Evolutionary conservation across 2,888 invertebrate genomes (phyloP), one percentile per base, ranked within the genome.

Genomic region (Selenia dentaria): DNA sequence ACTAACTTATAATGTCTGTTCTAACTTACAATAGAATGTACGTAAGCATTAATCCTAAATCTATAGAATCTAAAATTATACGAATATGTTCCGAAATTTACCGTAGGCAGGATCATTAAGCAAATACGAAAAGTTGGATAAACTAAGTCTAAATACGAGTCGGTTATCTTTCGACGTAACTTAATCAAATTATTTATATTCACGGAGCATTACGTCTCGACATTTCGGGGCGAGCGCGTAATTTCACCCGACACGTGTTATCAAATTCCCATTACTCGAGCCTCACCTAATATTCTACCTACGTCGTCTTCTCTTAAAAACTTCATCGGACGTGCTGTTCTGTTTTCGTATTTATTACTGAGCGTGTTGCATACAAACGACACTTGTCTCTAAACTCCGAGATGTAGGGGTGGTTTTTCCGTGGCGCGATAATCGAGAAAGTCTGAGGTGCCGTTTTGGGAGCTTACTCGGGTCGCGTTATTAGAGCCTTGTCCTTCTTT

Each of bases 401-500:
- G 26, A 2, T 1, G 35, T 57, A 75, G 54, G 65, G 74, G 65
- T 31, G 57, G 14, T 63, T 75, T 74, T 74, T 16, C 51, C 32
- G 13, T 37, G 57, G 26, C 27, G 34, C 2, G 46, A 44, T 57
- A 39, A 16, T 29, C 48, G 29, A 43, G 67, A 52, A 71, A 71
- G 74, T 76, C 74, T 69, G 73, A 79, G 83, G 82, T 82, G 83
- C 80, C 81, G 81, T 81, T 79, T 75, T 69, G 79, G 79, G 76
- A 75, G 81, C 79, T 83, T 82, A 79, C 73, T 78, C 52, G 79
- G 81, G 79, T 74, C 79, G 71, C 69, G 79, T 80, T 84, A 84
- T 84, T 83, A 79, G 77, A 77, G 79, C 63, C 76, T 79, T 83
- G 83, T 83, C 82, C 73, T 82, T 81, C 81, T 82, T 82, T 84